Evolutionary conservation across 1,140 invertebrate species (phyloP).

Genomic region (Leptinotarsa defecta): DNA sequence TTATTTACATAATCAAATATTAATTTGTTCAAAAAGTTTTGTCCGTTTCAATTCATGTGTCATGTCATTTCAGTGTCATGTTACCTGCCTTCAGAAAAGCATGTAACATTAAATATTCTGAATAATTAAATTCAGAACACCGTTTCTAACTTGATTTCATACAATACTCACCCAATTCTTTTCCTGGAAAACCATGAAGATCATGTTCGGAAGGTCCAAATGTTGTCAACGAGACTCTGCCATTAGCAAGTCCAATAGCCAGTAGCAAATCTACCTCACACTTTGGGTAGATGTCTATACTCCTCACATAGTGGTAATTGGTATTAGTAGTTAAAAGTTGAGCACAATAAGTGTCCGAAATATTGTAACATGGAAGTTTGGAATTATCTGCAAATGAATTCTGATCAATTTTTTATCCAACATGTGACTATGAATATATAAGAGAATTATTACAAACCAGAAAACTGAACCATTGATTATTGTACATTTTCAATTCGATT

Average conservation of each 20-base stretch:
- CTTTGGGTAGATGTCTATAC: constrained; percentile 78
- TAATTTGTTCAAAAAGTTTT: no score
- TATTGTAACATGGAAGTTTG: constrained; percentile 61
- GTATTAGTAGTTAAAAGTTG: constrained; percentile 69
- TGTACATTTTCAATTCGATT: background rate
- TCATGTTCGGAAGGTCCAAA: constrained; percentile 76
- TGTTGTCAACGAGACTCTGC: constrained; percentile 79
- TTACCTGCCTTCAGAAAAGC: background rate
- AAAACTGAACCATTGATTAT: background rate
- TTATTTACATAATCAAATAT: no score
- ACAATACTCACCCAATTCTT: constrained; percentile 71
- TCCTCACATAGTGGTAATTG: constrained; percentile 72
- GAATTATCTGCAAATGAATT: constrained; percentile 39
- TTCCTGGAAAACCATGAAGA: constrained; percentile 68
- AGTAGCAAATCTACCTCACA: constrained; percentile 75
- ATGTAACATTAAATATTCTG: background rate
- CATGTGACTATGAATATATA: constrained; percentile 26
- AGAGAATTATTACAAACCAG: constrained; percentile 8
- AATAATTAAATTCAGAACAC: background rate
- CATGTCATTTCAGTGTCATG: no score
- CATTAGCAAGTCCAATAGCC: constrained; percentile 84
- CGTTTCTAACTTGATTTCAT: no score
- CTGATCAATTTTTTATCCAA: constrained; percentile 26
- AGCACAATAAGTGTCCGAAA: constrained; percentile 70
- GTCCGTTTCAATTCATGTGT: no score